A percentile compares a stretch with the other conserved stretches of the same genome.
Evolutionary conservation across 2,113 vertebrate genomes (phyloP).

Genomic region (Odobenus rosmarus): DNA sequence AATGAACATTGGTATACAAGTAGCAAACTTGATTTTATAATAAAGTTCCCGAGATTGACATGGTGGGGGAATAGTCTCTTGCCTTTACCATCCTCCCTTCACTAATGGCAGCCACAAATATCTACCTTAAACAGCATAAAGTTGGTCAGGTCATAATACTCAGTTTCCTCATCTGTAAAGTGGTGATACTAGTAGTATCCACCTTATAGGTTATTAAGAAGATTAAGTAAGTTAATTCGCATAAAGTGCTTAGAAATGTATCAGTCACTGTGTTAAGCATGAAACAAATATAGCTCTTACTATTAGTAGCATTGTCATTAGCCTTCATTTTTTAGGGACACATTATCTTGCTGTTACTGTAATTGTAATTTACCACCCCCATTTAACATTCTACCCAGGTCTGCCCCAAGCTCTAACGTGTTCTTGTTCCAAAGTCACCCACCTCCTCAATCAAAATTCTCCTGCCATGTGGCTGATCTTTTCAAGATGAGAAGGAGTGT

Average conservation of each 20-base stretch:
- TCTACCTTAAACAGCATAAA: background rate
- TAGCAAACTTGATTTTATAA: background rate
- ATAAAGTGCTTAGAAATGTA: background rate
- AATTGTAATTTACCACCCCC: background rate
- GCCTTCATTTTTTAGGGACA: constrained; percentile 12
- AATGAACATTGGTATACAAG: background rate
- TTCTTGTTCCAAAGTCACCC: constrained; percentile 28
- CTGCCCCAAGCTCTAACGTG: background rate
- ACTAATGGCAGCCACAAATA: background rate
- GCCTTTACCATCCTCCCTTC: background rate
- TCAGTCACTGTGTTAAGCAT: background rate
- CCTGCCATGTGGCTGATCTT: background rate
- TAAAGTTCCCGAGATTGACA: background rate
- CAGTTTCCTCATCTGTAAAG: background rate
- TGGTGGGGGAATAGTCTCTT: background rate
- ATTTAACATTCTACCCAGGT: constrained; percentile 17
- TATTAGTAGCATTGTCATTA: background rate
- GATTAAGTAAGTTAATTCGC: background rate
- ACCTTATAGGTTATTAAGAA: background rate
- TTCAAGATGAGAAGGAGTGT: background rate
- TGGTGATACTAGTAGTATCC: background rate
- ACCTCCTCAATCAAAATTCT: constrained; percentile 3
- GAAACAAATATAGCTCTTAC: constrained; percentile 32
- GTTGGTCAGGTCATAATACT: background rate
- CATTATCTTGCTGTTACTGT: background rate